Percentiles rank a stretch among this genome's conserved stretches.
Evolutionary conservation across 2,113 vertebrate species (phyloP).

Genomic region (Apteryx mantelli): DNA sequence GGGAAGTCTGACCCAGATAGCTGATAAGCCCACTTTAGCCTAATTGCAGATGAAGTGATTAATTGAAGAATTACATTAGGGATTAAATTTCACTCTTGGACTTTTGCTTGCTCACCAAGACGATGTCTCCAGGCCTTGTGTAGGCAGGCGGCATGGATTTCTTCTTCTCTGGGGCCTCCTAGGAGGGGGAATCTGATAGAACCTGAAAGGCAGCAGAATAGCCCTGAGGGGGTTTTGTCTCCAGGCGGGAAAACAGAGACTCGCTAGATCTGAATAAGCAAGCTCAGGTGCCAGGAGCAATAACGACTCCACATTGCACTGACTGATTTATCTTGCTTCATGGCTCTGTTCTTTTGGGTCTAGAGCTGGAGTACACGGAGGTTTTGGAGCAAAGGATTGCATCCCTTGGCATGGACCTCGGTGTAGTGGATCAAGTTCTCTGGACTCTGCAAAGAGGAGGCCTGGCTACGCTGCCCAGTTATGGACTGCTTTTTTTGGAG

Average conservation of each 20-base stretch:
- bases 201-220: background rate
- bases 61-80: background rate
- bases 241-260: background rate
- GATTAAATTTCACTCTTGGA: background rate
- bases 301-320: background rate
- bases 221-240: background rate
- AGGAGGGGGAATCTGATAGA: background rate
- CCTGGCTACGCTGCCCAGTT: background rate
- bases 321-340: background rate
- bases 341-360: background rate
- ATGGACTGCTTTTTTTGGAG: too few species aligned
- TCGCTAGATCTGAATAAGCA: background rate
- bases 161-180: background rate
- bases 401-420: background rate
- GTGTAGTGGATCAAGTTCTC: background rate
- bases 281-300: background rate
- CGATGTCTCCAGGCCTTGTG: background rate
- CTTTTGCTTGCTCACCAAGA: background rate
- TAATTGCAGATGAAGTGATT: conserved; percentile 11
- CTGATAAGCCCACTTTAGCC: background rate
- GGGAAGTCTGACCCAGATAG: background rate
- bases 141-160: background rate
- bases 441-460: background rate
- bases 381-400: background rate
- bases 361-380: background rate